Evolutionary conservation across 2,888 invertebrate genomes (phyloP).

Genomic region (Cyrtodaria siliqua): DNA sequence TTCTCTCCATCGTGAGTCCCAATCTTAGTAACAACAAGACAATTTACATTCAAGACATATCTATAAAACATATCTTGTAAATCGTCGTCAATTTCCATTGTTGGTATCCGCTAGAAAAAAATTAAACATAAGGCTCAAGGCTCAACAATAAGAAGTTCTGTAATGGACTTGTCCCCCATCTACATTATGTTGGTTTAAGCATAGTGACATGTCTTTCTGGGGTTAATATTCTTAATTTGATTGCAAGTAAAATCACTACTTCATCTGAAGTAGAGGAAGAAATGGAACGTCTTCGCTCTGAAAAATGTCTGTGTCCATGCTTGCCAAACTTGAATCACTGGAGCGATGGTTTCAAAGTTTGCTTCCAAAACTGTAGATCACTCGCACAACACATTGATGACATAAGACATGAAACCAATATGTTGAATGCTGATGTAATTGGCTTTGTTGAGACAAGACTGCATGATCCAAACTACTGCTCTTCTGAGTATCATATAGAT

Average conservation of each 20-base stretch:
- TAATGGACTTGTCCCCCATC: slow-evolving; percentile 60
- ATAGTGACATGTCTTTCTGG: slow-evolving; percentile 42
- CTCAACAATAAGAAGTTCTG: slow-evolving; percentile 50
- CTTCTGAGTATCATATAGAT: slow-evolving; percentile 3
- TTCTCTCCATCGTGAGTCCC: slow-evolving; percentile 30
- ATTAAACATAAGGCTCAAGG: slow-evolving; percentile 63
- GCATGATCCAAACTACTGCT: neutral
- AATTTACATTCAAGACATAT: slow-evolving; percentile 29
- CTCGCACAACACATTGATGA: slow-evolving; percentile 39
- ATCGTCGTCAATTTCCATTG: slow-evolving; percentile 54
- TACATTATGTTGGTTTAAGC: slow-evolving; percentile 65
- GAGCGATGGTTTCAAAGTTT: slow-evolving; percentile 2
- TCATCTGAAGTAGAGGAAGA: slow-evolving; percentile 43
- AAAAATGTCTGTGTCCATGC: neutral
- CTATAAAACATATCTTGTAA: slow-evolving; percentile 31
- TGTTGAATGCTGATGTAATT: slow-evolving; percentile 34
- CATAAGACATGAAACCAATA: slow-evolving; percentile 26
- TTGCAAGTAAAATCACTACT: slow-evolving; percentile 35
- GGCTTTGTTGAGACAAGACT: slow-evolving; percentile 46
- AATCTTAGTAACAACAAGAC: slow-evolving; percentile 29
- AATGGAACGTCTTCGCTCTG: slow-evolving; percentile 29
- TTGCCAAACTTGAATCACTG: slow-evolving; percentile 12
- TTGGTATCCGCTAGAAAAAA: slow-evolving; percentile 57
- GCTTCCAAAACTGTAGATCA: slow-evolving; percentile 48
- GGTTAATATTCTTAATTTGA: slow-evolving; percentile 44